Base-by-base conservation (phyloP, 2,797 vertebrate genomes). In the Ptychobarbus kaznakovi region DNA sequence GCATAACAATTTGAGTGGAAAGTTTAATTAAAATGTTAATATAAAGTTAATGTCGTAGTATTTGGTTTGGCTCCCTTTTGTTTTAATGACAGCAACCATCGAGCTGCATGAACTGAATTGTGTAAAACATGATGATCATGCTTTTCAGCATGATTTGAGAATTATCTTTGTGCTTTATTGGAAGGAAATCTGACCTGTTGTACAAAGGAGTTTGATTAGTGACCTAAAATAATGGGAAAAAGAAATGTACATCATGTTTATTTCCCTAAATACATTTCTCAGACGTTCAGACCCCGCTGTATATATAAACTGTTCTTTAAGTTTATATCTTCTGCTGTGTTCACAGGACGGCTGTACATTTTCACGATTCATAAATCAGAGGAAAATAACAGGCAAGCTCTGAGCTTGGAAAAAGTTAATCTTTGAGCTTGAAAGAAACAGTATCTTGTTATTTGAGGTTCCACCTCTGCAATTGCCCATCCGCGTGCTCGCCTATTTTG, bases 401-500 rank as follows among this genome's bases (percentile, higher is more conserved):
- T 63, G 69, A 74, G 56, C 53, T 73, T 61, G 68, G 65, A 46
- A 74, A 58, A 49, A 25, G 32, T 53, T 73, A 3, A 68, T 51
- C 20, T 20, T 32, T 6, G 28, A 69, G 44, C 70, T 81, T 32
- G 4, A n/a, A 63, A 65, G 22, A 51, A 81, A 66, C 73, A 51
- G n/a, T 44, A 83, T 81, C 40, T 77, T 65, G 56, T 63, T 68
- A 82, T 83, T 72, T 63, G 63, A 42, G 68, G 63, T 56, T 68
- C 38, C 77, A 42, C 53, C 76, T 66, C 78, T 65, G 22, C 35
- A 38, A 82, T 70, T 65, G 56, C 46, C 78, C 38, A 49, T 84
- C 72, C 10, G 40, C 44, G 25, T 20, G 56, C 32, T 79, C 11
- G 18, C 35, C 35, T 85, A 81, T 83, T 89, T 87, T 78, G 28